Evolutionary conservation across 2,888 invertebrate genomes (phyloP).

Genomic region (Nemapogon koenigi): DNA sequence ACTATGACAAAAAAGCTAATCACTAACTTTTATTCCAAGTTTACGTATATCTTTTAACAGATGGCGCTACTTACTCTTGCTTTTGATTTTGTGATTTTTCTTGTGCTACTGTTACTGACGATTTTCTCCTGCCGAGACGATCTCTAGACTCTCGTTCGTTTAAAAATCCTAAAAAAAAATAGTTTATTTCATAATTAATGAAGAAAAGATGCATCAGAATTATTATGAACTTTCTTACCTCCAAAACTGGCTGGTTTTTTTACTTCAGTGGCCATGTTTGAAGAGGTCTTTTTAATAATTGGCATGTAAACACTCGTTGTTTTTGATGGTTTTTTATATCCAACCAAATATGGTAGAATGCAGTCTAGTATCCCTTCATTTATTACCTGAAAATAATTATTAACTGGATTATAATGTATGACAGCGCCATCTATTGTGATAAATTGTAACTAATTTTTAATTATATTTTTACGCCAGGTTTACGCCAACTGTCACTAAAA

Average conservation of each 20-base stretch:
- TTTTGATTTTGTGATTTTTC: constrained; percentile 44
- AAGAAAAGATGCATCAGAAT: constrained; percentile 3
- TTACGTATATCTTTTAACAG: neutral
- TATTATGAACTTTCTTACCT: constrained; percentile 29
- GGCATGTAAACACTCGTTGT: constrained; percentile 59
- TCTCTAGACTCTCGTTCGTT: constrained; percentile 53
- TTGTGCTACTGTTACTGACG: constrained; percentile 42
- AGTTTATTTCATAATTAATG: neutral
- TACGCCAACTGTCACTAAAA: too few species aligned
- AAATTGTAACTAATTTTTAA: neutral
- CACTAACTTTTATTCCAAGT: neutral
- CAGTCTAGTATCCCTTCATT: constrained; percentile 85
- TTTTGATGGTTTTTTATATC: constrained; percentile 59
- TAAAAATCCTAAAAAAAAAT: constrained; percentile 34
- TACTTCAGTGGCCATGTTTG: constrained; percentile 34
- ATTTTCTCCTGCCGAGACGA: constrained; percentile 53
- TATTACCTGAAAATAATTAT: constrained; percentile 64
- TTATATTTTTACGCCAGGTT: too few species aligned
- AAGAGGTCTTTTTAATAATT: constrained; percentile 55
- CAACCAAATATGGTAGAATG: constrained; percentile 77
- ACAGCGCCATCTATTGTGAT: constrained; percentile 30
- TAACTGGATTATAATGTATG: constrained; percentile 1
- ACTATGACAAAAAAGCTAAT: neutral
- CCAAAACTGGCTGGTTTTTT: constrained; percentile 61
- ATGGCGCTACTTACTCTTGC: constrained; percentile 58